Base-by-base conservation (phyloP, 30 jellyfish, hydroid and myxozoan genomes). In the Mastigias papua region DNA sequence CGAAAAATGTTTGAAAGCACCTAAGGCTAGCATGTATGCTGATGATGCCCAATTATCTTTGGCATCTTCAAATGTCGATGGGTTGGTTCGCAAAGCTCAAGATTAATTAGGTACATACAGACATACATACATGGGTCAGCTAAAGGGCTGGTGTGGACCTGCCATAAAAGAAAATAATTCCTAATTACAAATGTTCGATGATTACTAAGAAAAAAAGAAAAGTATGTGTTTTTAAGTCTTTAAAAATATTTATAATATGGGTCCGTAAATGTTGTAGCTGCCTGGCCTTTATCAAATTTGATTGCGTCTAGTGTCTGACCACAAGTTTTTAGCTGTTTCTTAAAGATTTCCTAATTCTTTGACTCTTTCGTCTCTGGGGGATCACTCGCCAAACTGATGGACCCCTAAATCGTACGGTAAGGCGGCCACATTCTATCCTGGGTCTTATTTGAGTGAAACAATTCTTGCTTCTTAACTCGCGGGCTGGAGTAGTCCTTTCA, bases 191-290 rank as follows among this genome's bases (percentile, higher is more conserved):
- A 15, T 76, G 0, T 76, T 76, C 69, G 29, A 34, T 51, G 17
- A 57, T 10, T 6, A 57, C 8, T 3, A 57, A 57, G 23, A 46
- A 46, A 46, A 46, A 16, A 57, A 6, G 69, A 19, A 23, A 23
- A 16, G 31, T 57, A 7, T 57, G 23, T 57, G 34, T 6, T 33
- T 80, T 80, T n/a, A 34, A 61, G 17, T 11, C 46, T 34, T 80
- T 80, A 1, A 62, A 60, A 80, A 35, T 80, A 65, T 34, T 66
- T 81, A 81, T 81, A 81, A 34, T 22, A 28, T 58, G 82, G 34
- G 90, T 81, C 91, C 83, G 37, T 81, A 50, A 81, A 81, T 46
- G 83, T 65, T 81, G 83, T 81, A 33, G 91, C 91, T 75, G 65
- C 91, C 91, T 63, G 83, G 65, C 91, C 82, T 81, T 81, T 81